These are phyloP conservation scores for Pogonophryne albipinna DNA, from an alignment of 2,797 vertebrate species.

Conservation along the genomic window DNA sequence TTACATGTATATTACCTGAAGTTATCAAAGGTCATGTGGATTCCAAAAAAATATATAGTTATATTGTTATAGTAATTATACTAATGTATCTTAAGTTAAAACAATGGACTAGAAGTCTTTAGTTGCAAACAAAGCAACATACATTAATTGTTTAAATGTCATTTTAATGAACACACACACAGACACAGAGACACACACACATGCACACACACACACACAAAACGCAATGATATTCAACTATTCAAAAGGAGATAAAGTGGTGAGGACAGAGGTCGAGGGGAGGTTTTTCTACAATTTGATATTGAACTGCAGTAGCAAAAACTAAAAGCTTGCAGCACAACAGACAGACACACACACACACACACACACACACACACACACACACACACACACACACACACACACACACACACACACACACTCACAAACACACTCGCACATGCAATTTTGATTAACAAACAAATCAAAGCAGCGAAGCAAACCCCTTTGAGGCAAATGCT, in stretches of 20 bases:
- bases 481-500: not conserved
- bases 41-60: constrained; percentile 3
- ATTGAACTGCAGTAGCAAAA: constrained; percentile 17
- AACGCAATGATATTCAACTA: constrained; percentile 10
- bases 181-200: constrained; percentile 7
- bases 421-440: not conserved
- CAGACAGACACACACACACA: constrained; percentile 12
- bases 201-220: constrained; percentile 5
- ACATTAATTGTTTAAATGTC: constrained; percentile 1
- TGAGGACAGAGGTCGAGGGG: constrained; percentile 7
- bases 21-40: constrained; percentile 26
- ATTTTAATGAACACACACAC: not conserved
- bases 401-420: constrained; percentile 7
- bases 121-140: not conserved
- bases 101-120: not conserved
- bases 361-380: constrained; percentile 12
- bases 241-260: constrained; percentile 12
- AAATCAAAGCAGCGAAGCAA: not conserved
- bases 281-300: constrained; percentile 26
- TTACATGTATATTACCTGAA: constrained; percentile 27
- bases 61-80: not conserved
- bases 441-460: constrained; percentile 16
- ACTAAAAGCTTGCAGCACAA: not conserved
- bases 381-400: constrained; percentile 8
- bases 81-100: not conserved